A percentile compares a stretch with the other conserved stretches of the same genome.
Conservation (phyloP, 2,888 invertebrate species). For the Calephelis perditalis region DNA sequence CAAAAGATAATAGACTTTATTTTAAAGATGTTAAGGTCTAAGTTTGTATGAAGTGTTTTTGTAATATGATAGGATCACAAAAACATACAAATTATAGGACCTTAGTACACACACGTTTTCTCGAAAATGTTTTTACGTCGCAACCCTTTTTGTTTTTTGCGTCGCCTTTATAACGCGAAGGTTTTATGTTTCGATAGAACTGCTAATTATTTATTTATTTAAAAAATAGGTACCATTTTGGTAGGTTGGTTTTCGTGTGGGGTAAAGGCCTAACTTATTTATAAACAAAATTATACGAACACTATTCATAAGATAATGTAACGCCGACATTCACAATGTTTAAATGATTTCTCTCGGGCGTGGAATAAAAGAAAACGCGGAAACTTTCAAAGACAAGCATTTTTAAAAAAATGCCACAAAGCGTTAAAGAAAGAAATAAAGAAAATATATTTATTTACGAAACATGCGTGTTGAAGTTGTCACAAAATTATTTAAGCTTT, state of each 20-base stretch:
- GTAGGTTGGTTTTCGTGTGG: not conserved
- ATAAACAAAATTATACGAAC: too few relatives aligned
- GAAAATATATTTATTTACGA: too few relatives aligned
- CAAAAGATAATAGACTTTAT: conserved; percentile 3
- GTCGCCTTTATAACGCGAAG: not conserved
- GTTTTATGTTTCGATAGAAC: conserved; percentile 5
- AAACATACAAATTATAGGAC: conserved; percentile 1
- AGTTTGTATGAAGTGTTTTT: not conserved
- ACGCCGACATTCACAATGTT: too few relatives aligned
- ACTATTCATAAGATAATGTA: too few relatives aligned
- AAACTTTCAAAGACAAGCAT: too few relatives aligned
- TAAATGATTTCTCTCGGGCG: too few relatives aligned
- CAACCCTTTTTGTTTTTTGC: conserved; percentile 7
- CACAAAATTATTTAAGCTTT: too few relatives aligned
- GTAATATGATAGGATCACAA: conserved; percentile 9
- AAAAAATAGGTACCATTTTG: not conserved
- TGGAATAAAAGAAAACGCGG: too few relatives aligned
- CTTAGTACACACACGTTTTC: conserved; percentile 4
- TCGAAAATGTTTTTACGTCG: conserved; percentile 1
- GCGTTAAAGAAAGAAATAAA: too few relatives aligned
- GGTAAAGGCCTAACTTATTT: not conserved
- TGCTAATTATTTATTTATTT: conserved; percentile 9
- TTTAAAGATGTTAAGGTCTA: not conserved
- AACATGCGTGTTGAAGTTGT: too few relatives aligned
- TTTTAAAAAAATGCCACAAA: too few relatives aligned